Conservation (phyloP, 2,797 vertebrate species). For the Pempheris klunzingeri region DNA sequence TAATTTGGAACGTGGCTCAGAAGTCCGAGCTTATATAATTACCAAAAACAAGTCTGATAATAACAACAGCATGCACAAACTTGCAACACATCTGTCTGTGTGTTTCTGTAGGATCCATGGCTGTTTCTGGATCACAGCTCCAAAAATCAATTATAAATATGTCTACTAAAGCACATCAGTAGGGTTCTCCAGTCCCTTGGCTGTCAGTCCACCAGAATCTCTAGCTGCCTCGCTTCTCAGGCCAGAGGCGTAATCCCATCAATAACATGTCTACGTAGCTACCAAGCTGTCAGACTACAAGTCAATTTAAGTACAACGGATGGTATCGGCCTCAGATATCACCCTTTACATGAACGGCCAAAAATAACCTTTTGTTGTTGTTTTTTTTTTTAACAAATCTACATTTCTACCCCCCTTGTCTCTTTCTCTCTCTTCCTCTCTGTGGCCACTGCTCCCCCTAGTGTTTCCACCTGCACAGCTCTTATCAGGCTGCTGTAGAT, state of each 20-base stretch:
- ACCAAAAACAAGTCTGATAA: slow-evolving; percentile 54
- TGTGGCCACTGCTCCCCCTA: slow-evolving; percentile 78
- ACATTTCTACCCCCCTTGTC: slow-evolving; percentile 40
- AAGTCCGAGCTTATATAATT: slow-evolving; percentile 61
- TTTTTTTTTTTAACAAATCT: slow-evolving; percentile 47
- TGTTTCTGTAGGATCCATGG: slow-evolving; percentile 42
- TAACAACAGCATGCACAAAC: slow-evolving; percentile 65
- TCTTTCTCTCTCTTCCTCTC: slow-evolving; percentile 39
- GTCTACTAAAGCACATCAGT: slow-evolving; percentile 80
- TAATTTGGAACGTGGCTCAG: slow-evolving; percentile 75
- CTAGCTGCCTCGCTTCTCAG: slow-evolving; percentile 82
- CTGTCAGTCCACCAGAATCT: slow-evolving; percentile 90
- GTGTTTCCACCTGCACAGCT: slow-evolving; percentile 71
- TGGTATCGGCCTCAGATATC: slow-evolving; percentile 57
- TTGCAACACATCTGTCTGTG: slow-evolving; percentile 30
- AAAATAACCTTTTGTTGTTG: slow-evolving; percentile 55
- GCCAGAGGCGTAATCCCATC: slow-evolving; percentile 73
- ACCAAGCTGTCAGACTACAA: slow-evolving; percentile 64
- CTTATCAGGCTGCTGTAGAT: slow-evolving; percentile 49
- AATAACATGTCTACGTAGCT: slow-evolving; percentile 62
- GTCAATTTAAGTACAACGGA: slow-evolving; percentile 59
- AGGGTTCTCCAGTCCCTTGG: slow-evolving; percentile 79
- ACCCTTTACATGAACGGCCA: slow-evolving; percentile 55
- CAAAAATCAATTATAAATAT: slow-evolving; percentile 61
- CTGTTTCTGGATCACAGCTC: slow-evolving; percentile 54